These are phyloP conservation scores for Microcebus jonahi DNA, from an alignment of 2,113 vertebrate species.

Conservation along the genomic window DNA sequence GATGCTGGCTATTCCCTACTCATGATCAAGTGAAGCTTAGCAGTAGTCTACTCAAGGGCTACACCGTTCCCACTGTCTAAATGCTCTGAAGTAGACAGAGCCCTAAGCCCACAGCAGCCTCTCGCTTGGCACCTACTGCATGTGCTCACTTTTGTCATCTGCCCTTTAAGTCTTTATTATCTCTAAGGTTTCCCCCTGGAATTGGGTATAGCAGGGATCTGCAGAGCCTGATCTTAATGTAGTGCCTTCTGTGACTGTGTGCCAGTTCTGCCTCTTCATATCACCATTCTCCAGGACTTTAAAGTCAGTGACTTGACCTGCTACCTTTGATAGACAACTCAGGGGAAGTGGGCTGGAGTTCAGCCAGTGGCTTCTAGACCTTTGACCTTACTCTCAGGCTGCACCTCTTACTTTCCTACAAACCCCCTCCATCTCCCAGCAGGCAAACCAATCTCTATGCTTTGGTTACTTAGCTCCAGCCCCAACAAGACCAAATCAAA, in stretches of 20 bases:
- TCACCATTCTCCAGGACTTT: background rate
- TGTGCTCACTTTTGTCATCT: background rate
- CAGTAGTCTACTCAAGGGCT: background rate
- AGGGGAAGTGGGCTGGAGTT: background rate
- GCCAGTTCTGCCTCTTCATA: background rate
- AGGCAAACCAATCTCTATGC: background rate
- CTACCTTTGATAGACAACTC: background rate
- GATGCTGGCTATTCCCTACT: background rate
- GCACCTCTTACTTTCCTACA: background rate
- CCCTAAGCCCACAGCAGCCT: background rate
- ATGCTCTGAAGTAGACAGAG: background rate
- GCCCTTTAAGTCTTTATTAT: background rate
- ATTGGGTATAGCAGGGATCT: background rate
- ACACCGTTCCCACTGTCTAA: background rate
- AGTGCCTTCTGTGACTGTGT: background rate
- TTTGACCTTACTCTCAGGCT: background rate
- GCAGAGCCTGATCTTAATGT: background rate
- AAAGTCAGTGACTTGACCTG: background rate
- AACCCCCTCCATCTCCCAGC: background rate
- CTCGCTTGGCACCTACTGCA: background rate
- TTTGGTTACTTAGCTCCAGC: background rate
- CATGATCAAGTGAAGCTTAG: background rate
- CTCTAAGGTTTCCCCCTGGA: background rate
- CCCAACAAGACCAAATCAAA: background rate
- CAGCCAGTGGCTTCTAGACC: background rate